These are phyloP conservation scores for Elaphurus davidianus DNA, from an alignment of 2,113 vertebrate species.

Conservation along the genomic window DNA sequence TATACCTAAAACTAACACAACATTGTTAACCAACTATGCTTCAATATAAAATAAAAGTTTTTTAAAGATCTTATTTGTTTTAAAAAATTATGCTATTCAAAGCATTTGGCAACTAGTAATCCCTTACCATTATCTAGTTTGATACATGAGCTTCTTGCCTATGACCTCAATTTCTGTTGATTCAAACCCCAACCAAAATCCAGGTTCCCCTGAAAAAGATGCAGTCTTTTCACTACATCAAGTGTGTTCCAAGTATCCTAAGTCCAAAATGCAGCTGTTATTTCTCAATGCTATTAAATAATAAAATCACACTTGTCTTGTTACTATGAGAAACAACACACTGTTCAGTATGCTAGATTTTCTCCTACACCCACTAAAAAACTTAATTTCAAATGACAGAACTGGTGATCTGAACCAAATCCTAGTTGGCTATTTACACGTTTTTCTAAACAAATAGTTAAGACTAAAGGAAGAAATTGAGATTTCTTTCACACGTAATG, in stretches of 20 bases:
- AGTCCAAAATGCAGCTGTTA: constrained; percentile 57
- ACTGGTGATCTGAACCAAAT: constrained; percentile 57
- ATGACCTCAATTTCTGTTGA: not conserved
- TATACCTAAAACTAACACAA: not conserved
- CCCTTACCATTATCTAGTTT: not conserved
- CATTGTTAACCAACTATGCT: not conserved
- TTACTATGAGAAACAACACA: constrained; percentile 46
- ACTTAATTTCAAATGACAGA: constrained; percentile 74
- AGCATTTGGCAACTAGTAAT: not conserved
- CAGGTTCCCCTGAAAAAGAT: not conserved
- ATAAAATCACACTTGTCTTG: constrained; percentile 62
- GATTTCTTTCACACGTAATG: constrained; percentile 57
- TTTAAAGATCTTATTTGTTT: not conserved
- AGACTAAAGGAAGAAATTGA: constrained; percentile 36
- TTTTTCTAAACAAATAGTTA: constrained; percentile 69
- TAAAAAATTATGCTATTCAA: not conserved
- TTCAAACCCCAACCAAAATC: not conserved
- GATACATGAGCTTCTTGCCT: not conserved
- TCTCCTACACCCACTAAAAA: constrained; percentile 58
- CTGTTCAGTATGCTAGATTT: constrained; percentile 46
- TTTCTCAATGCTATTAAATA: constrained; percentile 61
- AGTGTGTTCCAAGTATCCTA: not conserved
- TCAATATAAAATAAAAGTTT: not conserved
- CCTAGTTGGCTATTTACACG: constrained; percentile 45
- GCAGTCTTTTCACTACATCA: not conserved